Evolutionary conservation across 2,888 invertebrate genomes (phyloP).

Genomic region (Andrena camellia): DNA sequence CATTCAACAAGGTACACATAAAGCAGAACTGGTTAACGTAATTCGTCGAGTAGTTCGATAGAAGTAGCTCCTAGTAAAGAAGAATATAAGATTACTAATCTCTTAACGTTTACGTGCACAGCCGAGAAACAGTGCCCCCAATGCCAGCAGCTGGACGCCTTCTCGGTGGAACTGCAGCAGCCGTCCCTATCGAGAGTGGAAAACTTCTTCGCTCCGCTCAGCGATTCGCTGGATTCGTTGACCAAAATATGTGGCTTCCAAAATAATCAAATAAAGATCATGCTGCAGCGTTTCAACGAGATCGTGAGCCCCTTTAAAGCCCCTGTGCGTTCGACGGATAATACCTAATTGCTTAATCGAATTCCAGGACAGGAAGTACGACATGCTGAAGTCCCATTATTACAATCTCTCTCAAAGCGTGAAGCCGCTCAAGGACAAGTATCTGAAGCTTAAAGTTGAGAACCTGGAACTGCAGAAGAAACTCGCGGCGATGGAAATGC

Average conservation of each 20-base stretch:
- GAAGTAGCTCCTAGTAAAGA: background rate
- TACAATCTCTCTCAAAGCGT: background rate
- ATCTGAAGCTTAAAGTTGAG: slow-evolving; percentile 27
- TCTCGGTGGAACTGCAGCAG: slow-evolving; percentile 53
- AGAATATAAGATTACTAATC: background rate
- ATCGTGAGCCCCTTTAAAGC: slow-evolving; percentile 43
- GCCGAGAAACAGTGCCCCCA: slow-evolving; percentile 60
- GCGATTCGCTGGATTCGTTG: slow-evolving; percentile 47
- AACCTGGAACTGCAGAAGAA: slow-evolving; percentile 20
- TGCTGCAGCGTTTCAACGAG: slow-evolving; percentile 51
- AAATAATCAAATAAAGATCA: slow-evolving; percentile 51
- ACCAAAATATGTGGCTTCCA: slow-evolving; percentile 46
- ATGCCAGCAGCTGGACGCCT: slow-evolving; percentile 41
- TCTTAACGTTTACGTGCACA: background rate
- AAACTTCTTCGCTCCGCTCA: slow-evolving; percentile 47
- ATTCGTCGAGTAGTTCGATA: background rate
- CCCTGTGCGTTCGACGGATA: background rate
- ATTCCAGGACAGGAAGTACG: slow-evolving; percentile 70
- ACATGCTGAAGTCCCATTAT: slow-evolving; percentile 49
- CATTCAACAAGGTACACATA: slow-evolving; percentile 46
- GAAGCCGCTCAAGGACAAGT: slow-evolving; percentile 45
- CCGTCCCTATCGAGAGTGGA: slow-evolving; percentile 50
- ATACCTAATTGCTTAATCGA: background rate
- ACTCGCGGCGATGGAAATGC: slow-evolving; percentile 12
- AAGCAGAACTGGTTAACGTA: background rate